Evolutionary conservation across 2,113 vertebrate species (phyloP).

Genomic region (Aythya baeri): DNA sequence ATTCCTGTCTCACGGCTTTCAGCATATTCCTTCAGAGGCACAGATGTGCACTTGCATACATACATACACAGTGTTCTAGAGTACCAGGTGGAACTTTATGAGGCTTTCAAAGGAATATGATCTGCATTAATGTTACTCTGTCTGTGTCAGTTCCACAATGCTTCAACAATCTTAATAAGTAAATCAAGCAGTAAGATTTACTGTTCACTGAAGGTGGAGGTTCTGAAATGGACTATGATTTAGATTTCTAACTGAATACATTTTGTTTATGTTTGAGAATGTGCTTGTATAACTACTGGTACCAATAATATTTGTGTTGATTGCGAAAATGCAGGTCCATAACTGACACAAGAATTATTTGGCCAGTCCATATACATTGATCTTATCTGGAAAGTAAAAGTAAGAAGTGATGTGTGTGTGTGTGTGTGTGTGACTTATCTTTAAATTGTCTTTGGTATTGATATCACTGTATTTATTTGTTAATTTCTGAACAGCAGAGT

Average conservation of each 20-base stretch:
- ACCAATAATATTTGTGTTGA: constrained; percentile 43
- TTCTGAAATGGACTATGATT: constrained; percentile 46
- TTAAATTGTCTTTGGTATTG: not conserved
- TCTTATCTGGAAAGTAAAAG: constrained; percentile 66
- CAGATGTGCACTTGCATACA: not conserved
- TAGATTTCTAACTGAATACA: constrained; percentile 17
- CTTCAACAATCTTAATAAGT: constrained; percentile 59
- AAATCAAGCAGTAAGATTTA: constrained; percentile 23
- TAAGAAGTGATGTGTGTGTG: not conserved
- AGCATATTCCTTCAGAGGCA: not conserved
- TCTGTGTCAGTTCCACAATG: constrained; percentile 20
- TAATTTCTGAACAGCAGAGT: not conserved
- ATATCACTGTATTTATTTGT: not conserved
- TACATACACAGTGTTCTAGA: not conserved
- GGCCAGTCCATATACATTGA: constrained; percentile 47
- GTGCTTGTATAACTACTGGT: constrained; percentile 46
- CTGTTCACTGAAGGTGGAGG: constrained; percentile 38
- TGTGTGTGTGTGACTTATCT: not conserved
- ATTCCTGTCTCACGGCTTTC: not conserved
- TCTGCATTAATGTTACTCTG: constrained; percentile 26
- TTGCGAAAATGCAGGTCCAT: not conserved
- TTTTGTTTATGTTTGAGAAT: constrained; percentile 34
- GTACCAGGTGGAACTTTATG: not conserved
- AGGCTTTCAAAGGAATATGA: constrained; percentile 32
- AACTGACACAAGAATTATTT: constrained; percentile 46